Base-by-base conservation (phyloP, 2,888 invertebrate species). In the Andrena haemorrhoa region DNA sequence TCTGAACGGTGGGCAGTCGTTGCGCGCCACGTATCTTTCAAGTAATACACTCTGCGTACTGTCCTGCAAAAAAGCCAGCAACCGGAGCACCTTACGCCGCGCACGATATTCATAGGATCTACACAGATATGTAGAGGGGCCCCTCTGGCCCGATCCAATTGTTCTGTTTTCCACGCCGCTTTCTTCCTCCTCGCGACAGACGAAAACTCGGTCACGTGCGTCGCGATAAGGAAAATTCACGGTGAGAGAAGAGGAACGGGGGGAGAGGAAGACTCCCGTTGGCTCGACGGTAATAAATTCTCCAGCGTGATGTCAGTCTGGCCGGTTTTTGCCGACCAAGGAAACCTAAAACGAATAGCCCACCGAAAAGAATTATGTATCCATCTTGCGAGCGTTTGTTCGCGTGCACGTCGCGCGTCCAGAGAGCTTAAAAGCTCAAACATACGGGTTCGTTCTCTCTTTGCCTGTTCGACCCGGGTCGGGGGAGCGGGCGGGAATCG, bases 191-290 rank as follows among this genome's bases (percentile, higher is more conserved):
- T 58, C 61, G 35, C 0, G 33, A 56, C 65, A 47, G 29, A 41
- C 31, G 60, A 47, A 75, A 85, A 87, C 74, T 86, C 87, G 86
- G 82, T 80, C 87, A 74, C 77, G 64, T 64, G 85, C 5, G 61
- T 83, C 65, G 70, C 64, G 85, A 85, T 82, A 85, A 85, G 83
- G 68, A 53, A 82, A 85, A 85, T 82, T 82, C 85, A 77, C 79
- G 74, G 41, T 35, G 72, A 70, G 64, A 12, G 31, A 63, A 51
- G 51, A 64, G 60, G 16, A 35, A 56, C 29, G 72, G 63, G 60
- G 58, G 35, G 60, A 51, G 35, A 70, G 56, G 3, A 29, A 65
- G 51, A 64, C 41, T 41, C 61, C 26, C 51, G 78, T 73, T 70
- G 75, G 69, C 49, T 56, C 71, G 20, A 20, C 29, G 56, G 70